Evolutionary conservation across 2,113 vertebrate species (phyloP).

Genomic region (Neolamprologus brichardi): DNA sequence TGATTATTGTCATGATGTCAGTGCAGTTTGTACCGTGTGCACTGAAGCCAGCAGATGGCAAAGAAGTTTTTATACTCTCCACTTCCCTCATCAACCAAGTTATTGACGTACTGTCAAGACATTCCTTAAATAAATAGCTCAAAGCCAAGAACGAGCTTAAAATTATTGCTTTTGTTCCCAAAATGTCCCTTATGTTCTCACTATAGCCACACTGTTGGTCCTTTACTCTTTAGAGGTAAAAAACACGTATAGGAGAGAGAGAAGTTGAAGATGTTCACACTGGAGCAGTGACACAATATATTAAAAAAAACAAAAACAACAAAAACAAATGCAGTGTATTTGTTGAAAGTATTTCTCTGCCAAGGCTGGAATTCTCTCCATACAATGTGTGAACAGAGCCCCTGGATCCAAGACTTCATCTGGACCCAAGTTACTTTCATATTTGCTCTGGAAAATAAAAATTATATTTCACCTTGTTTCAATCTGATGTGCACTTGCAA

Average conservation of each 20-base stretch:
- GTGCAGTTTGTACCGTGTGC: not conserved
- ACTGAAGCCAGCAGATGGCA: conserved; percentile 5
- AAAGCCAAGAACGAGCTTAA: not conserved
- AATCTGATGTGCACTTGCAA: not conserved
- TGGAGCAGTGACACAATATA: not conserved
- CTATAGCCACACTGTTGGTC: not conserved
- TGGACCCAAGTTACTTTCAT: not conserved
- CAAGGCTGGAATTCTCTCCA: not conserved
- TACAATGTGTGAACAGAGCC: not conserved
- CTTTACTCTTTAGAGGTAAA: not conserved
- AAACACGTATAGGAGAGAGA: not conserved
- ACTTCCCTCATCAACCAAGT: not conserved
- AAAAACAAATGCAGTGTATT: not conserved
- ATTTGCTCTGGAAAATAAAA: not conserved
- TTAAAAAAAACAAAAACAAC: not conserved
- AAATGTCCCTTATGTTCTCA: not conserved
- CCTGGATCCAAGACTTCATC: not conserved
- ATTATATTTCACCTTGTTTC: not conserved
- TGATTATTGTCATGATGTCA: not conserved
- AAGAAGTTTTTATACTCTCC: not conserved
- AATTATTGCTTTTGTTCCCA: not conserved
- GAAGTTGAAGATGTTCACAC: not conserved
- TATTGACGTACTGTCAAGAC: not conserved
- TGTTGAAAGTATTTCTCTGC: not conserved
- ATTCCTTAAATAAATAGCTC: not conserved